phyloP scores from a whole-genome alignment of 2,888 invertebrate genomes.

The Bhutanitis thaidina region DNA sequence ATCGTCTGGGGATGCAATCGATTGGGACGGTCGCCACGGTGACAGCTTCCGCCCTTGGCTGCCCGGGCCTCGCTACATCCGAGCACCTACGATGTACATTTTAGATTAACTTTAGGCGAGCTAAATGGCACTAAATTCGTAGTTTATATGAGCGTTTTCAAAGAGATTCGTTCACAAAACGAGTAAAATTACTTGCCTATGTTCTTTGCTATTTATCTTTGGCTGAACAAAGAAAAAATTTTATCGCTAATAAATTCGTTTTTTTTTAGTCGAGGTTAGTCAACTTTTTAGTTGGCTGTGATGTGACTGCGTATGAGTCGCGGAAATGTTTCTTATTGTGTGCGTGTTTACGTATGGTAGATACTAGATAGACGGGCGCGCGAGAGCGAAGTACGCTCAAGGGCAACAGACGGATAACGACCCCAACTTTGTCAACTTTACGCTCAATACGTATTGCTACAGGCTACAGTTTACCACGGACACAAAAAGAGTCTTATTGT shows the following conservation, averaged over 20 bases:
- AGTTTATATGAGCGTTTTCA: too few relatives aligned
- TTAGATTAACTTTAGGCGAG: neutral
- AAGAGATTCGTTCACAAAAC: too few relatives aligned
- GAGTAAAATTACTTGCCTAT: too few relatives aligned
- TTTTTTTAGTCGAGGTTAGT: slow-evolving; percentile 47
- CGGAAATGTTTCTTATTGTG: slow-evolving; percentile 41
- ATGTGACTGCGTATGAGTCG: slow-evolving; percentile 25
- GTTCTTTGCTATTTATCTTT: neutral
- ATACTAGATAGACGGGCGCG: slow-evolving; percentile 31
- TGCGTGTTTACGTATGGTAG: slow-evolving; percentile 26
- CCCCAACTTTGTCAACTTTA: slow-evolving; percentile 46
- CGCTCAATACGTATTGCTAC: slow-evolving; percentile 28
- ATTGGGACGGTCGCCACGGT: slow-evolving; percentile 42
- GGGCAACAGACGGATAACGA: slow-evolving; percentile 66
- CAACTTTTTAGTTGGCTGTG: slow-evolving; percentile 40
- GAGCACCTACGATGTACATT: neutral
- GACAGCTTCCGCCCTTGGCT: slow-evolving; percentile 23
- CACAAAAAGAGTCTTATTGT: neutral
- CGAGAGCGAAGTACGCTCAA: slow-evolving; percentile 70
- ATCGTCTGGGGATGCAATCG: slow-evolving; percentile 34
- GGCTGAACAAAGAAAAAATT: neutral
- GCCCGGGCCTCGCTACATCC: slow-evolving; percentile 8
- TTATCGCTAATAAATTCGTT: slow-evolving; percentile 26
- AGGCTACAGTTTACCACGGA: neutral
- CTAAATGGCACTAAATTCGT: too few relatives aligned